Conservation (phyloP, 1,140 invertebrate species). For the Leptonema lineaticorne region DNA sequence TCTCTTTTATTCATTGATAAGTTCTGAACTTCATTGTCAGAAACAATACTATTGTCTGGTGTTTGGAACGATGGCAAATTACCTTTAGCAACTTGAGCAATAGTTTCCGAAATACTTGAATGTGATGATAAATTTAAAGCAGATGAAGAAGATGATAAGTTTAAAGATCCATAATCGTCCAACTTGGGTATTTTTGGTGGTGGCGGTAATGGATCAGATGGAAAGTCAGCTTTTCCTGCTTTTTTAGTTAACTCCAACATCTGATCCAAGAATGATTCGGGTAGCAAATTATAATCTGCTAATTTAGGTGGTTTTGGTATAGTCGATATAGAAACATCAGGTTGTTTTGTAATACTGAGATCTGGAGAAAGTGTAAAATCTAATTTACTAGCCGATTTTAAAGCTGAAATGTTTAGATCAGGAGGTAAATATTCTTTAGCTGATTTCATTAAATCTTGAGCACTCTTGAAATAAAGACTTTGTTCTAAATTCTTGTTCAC, state of each 20-base stretch:
- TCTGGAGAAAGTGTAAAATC: slow-evolving; percentile 43
- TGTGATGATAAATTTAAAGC: slow-evolving; percentile 45
- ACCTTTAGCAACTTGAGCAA: slow-evolving; percentile 51
- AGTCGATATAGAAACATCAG: slow-evolving; percentile 38
- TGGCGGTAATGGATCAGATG: slow-evolving; percentile 48
- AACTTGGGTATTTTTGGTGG: slow-evolving; percentile 49
- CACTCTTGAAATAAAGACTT: slow-evolving; percentile 51
- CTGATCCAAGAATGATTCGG: slow-evolving; percentile 55
- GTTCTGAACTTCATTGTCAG: slow-evolving; percentile 33
- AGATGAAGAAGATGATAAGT: slow-evolving; percentile 48
- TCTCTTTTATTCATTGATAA: slow-evolving; percentile 33
- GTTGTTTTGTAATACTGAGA: slow-evolving; percentile 37
- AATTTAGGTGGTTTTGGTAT: slow-evolving; percentile 37
- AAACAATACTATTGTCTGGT: neutral
- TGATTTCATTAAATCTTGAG: slow-evolving; percentile 52
- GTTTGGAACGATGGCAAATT: slow-evolving; percentile 47
- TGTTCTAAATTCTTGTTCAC: slow-evolving; percentile 52
- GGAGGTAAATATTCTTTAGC: slow-evolving; percentile 55
- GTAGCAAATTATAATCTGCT: slow-evolving; percentile 45
- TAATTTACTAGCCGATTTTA: slow-evolving; percentile 47
- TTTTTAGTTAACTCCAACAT: slow-evolving; percentile 56
- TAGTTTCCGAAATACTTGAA: slow-evolving; percentile 51
- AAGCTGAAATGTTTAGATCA: slow-evolving; percentile 51
- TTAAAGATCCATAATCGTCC: slow-evolving; percentile 47
- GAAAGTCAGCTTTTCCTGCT: slow-evolving; percentile 54